Percentiles rank a stretch among this genome's conserved stretches.
phyloP scores from a whole-genome alignment of 2,797 vertebrate species.

The Ptychadena robeensis region DNA sequence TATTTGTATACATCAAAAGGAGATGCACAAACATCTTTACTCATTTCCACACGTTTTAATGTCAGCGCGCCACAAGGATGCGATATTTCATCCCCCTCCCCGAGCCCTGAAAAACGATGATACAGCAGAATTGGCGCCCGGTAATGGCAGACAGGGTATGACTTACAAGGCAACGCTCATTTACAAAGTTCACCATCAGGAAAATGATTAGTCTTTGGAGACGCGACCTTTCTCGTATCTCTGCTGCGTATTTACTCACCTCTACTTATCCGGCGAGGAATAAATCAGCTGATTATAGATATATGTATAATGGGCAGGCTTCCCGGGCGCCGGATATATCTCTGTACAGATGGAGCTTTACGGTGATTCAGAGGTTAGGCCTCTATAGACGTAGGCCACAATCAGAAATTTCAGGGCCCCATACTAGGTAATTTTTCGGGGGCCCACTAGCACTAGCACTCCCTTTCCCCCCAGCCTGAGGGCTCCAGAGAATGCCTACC shows the following conservation, averaged over 20 bases:
- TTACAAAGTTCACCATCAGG: conserved; percentile 49
- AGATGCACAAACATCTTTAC: conserved; percentile 6
- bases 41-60: conserved; percentile 29
- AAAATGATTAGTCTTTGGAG: conserved; percentile 56
- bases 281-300: conserved; percentile 30
- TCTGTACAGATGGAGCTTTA: not conserved
- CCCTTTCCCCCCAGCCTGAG: no score
- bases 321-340: not conserved
- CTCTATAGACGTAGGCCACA: no score
- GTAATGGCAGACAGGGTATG: conserved; percentile 29
- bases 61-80: conserved; percentile 22
- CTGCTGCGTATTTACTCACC: conserved; percentile 26
- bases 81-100: conserved; percentile 4
- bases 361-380: not conserved
- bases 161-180: conserved; percentile 44
- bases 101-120: conserved; percentile 35
- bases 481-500: no score
- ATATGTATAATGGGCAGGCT: not conserved
- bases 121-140: conserved; percentile 22
- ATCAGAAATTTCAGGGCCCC: no score
- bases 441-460: no score
- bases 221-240: conserved; percentile 49
- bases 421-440: no score
- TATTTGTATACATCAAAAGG: conserved; percentile 27
- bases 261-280: conserved; percentile 19